Evolutionary conservation across 2,888 invertebrate genomes (phyloP).

Genomic region (Lasioglossum villosulum): DNA sequence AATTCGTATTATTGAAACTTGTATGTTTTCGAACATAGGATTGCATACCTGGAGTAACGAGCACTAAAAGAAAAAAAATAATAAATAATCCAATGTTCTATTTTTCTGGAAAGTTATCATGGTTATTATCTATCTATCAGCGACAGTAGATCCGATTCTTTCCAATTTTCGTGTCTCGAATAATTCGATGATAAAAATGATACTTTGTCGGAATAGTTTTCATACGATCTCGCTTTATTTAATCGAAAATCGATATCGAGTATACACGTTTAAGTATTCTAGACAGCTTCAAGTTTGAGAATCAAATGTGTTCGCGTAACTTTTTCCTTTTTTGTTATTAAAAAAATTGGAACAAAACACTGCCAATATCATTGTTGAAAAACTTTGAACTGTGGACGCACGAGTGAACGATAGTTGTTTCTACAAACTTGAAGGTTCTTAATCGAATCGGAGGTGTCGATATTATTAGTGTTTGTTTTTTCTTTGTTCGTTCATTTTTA

Average conservation of each 20-base stretch:
- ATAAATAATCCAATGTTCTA: constrained; percentile 66
- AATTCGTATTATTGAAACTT: constrained; percentile 37
- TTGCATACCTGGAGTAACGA: constrained; percentile 72
- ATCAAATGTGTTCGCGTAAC: constrained; percentile 50
- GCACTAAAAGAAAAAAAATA: constrained; percentile 28
- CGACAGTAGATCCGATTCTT: constrained; percentile 53
- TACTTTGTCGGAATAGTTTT: constrained; percentile 60
- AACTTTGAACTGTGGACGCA: not conserved
- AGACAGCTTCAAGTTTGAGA: constrained; percentile 70
- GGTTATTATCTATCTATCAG: constrained; percentile 64
- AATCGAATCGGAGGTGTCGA: not conserved
- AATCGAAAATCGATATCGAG: constrained; percentile 37
- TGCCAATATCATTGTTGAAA: constrained; percentile 52
- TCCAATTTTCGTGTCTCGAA: constrained; percentile 41
- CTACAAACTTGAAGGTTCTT: constrained; percentile 8
- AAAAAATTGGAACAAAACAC: constrained; percentile 51
- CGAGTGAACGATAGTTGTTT: not conserved
- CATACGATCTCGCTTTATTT: constrained; percentile 36
- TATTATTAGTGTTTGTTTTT: constrained; percentile 5
- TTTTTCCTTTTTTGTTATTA: not conserved
- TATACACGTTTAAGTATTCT: constrained; percentile 55
- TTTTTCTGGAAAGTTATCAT: constrained; percentile 70
- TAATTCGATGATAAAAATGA: constrained; percentile 60
- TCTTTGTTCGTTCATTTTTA: not conserved
- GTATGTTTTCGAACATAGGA: constrained; percentile 55